phyloP scores from a whole-genome alignment of 2,888 invertebrate genomes.

The Ramazzottius varieornatus region DNA sequence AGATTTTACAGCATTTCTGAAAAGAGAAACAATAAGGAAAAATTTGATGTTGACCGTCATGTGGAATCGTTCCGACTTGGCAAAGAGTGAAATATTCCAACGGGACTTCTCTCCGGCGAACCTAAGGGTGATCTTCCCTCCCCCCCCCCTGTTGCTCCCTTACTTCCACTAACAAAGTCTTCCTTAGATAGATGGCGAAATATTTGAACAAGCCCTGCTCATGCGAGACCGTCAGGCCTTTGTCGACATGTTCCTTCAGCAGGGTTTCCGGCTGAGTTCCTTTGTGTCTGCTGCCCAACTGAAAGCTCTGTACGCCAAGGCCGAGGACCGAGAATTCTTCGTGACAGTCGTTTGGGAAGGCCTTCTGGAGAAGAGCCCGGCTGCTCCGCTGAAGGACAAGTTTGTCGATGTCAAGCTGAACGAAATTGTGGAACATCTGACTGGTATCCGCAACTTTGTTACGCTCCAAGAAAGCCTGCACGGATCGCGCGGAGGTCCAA shows the following conservation, averaged over 20 bases:
- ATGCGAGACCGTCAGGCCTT: conserved; percentile 20
- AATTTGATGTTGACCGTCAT: conserved; percentile 12
- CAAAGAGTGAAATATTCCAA: conserved; percentile 18
- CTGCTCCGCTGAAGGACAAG: conserved; percentile 10
- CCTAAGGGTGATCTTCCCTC: conserved; percentile 14
- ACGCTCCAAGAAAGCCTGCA: conserved; percentile 17
- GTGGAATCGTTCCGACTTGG: conserved; percentile 23
- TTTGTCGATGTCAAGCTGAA: conserved; percentile 14
- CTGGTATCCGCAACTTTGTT: conserved; percentile 18
- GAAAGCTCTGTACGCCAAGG: conserved; percentile 15
- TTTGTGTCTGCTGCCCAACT: conserved; percentile 16
- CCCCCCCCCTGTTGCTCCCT: no score
- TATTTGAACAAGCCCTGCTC: conserved; percentile 21
- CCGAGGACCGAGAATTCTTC: conserved; percentile 20
- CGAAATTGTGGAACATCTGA: conserved; percentile 14
- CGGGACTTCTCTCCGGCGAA: conserved; percentile 13
- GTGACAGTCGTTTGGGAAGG: conserved; percentile 18
- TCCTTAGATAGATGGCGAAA: conserved; percentile 13
- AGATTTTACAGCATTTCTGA: neutral
- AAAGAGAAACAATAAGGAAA: neutral
- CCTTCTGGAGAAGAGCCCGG: conserved; percentile 15
- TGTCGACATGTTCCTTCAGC: conserved; percentile 21
- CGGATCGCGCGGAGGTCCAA: conserved; percentile 15
- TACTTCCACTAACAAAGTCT: no score
- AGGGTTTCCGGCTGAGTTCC: conserved; percentile 21